phyloP scores from a whole-genome alignment of 2,888 invertebrate genomes.

The Proisotoma minuta region DNA sequence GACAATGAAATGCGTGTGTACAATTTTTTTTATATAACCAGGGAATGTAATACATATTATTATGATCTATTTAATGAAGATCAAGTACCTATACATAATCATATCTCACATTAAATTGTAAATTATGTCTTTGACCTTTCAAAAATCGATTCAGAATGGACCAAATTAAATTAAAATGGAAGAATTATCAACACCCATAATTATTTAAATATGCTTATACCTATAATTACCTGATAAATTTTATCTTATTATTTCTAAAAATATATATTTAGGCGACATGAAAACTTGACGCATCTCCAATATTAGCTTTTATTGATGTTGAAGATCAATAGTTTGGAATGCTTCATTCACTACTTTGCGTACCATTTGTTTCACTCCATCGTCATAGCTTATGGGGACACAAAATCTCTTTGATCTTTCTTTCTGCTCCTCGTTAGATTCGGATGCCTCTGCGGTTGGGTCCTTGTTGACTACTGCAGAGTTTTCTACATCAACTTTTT shows the following conservation, averaged over 20 bases:
- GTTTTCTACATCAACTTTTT: no score
- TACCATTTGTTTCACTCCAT: constrained; percentile 1
- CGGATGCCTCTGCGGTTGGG: no score
- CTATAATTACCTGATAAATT: background rate
- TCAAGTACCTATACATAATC: background rate
- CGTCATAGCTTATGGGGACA: background rate
- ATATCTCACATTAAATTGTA: no score
- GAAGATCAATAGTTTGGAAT: background rate
- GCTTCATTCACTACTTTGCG: background rate
- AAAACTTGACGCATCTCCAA: background rate
- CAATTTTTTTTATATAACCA: background rate
- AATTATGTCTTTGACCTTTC: background rate
- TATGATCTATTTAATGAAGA: background rate
- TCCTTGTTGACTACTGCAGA: no score
- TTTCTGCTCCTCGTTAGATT: no score
- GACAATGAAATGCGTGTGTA: background rate
- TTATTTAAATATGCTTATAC: background rate
- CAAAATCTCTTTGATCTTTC: background rate
- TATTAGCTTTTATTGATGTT: background rate
- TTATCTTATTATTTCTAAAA: background rate
- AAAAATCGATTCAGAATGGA: background rate
- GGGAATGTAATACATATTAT: background rate
- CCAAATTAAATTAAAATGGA: background rate
- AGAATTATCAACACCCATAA: background rate
- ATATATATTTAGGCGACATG: background rate